phyloP scores from a whole-genome alignment of 2,888 invertebrate genomes.

The Cephalotes varians region DNA sequence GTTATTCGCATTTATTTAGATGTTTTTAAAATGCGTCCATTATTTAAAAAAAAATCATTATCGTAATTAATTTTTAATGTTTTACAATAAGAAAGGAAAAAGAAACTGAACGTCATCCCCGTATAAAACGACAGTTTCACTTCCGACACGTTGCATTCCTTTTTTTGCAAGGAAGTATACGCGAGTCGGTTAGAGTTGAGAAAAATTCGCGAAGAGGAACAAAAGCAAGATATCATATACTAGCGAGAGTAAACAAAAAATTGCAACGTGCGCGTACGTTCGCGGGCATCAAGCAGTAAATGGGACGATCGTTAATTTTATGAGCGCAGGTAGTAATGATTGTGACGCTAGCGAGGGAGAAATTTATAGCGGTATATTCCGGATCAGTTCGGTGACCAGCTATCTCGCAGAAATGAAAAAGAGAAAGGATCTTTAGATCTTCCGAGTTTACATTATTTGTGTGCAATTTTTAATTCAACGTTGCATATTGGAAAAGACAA shows the following conservation, averaged over 20 bases:
- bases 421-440: neutral
- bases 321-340: slow-evolving; percentile 21
- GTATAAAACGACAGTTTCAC: neutral
- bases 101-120: neutral
- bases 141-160: neutral
- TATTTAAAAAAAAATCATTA: neutral
- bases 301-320: slow-evolving; percentile 45
- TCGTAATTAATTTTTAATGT: slow-evolving; percentile 3
- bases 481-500: neutral
- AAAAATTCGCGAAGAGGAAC: neutral
- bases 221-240: neutral
- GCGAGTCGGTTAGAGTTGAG: neutral
- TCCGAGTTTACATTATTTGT: neutral
- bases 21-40: neutral
- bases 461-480: neutral
- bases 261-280: neutral
- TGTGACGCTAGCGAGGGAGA: slow-evolving; percentile 29
- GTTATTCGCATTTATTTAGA: neutral
- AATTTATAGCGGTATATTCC: slow-evolving; percentile 21
- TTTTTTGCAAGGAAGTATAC: slow-evolving; percentile 11
- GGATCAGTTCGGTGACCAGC: neutral
- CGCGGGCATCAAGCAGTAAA: neutral
- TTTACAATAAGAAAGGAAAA: neutral
- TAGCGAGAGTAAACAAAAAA: neutral
- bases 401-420: neutral